Conservation (phyloP, 2,113 vertebrate genomes). For the Dermatemys mawii region DNA sequence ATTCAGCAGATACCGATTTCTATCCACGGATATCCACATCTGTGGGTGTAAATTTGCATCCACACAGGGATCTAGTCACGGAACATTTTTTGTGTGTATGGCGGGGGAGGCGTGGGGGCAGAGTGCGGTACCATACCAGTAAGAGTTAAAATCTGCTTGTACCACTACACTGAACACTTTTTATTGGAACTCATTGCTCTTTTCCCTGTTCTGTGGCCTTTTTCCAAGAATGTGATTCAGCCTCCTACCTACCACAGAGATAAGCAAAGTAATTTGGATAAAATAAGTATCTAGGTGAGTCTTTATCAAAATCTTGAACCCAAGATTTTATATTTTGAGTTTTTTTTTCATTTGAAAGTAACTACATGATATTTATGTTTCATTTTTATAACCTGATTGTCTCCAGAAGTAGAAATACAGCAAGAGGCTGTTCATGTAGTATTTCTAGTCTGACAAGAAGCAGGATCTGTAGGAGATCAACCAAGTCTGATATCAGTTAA, state of each 20-base stretch:
- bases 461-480: neutral
- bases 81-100: too few relatives aligned
- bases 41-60: too few relatives aligned
- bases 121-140: too few relatives aligned
- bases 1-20: too few relatives aligned
- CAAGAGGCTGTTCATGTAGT: neutral
- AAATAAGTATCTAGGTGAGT: neutral
- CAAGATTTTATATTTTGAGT: neutral
- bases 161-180: neutral
- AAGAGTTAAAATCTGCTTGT: too few relatives aligned
- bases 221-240: rapidly evolving
- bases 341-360: neutral
- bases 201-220: neutral
- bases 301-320: neutral
- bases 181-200: neutral
- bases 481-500: neutral
- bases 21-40: too few relatives aligned
- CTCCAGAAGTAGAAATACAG: neutral
- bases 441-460: neutral
- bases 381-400: neutral
- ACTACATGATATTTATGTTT: neutral
- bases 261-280: neutral
- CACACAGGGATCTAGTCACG: too few relatives aligned
- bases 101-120: too few relatives aligned
- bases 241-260: neutral